These are phyloP conservation scores for Scleropages formosus DNA, from an alignment of 2,797 vertebrate species.

Conservation along the genomic window DNA sequence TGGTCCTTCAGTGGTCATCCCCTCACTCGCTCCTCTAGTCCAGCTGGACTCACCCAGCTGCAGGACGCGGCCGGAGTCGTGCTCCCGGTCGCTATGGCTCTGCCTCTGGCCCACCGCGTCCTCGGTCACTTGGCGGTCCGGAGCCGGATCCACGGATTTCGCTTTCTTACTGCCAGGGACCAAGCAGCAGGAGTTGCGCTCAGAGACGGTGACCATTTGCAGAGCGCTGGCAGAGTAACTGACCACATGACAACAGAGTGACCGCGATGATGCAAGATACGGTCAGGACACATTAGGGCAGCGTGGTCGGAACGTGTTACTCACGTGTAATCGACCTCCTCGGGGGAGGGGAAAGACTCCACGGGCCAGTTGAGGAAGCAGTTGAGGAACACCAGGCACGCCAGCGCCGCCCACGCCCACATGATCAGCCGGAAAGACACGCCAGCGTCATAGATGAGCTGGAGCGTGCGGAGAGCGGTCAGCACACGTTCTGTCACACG, in stretches of 20 bases:
- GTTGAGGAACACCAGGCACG: constrained; percentile 79
- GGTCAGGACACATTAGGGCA: not conserved
- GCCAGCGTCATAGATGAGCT: constrained; percentile 74
- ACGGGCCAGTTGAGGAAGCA: constrained; percentile 82
- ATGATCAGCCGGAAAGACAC: constrained; percentile 75
- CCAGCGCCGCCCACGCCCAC: constrained; percentile 77
- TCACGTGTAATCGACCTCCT: constrained; percentile 78
- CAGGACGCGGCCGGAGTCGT: not conserved
- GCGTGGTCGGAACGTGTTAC: constrained; percentile 39
- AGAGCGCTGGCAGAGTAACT: not conserved
- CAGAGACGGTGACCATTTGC: not conserved
- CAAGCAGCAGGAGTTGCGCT: not conserved
- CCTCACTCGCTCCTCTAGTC: no score
- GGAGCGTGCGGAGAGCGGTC: not conserved
- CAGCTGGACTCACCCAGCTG: not conserved
- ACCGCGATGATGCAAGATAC: no score
- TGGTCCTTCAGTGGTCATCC: no score
- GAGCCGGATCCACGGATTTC: constrained; percentile 62
- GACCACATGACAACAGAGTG: not conserved
- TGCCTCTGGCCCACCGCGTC: constrained; percentile 64
- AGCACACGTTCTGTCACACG: not conserved
- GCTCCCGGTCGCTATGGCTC: constrained; percentile 55
- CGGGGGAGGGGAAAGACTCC: constrained; percentile 77
- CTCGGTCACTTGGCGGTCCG: constrained; percentile 70
- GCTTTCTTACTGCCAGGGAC: constrained; percentile 67